These are phyloP conservation scores for Caenorhabditis imperialis DNA, from an alignment of 2,888 invertebrate genomes.

Conservation along the genomic window DNA sequence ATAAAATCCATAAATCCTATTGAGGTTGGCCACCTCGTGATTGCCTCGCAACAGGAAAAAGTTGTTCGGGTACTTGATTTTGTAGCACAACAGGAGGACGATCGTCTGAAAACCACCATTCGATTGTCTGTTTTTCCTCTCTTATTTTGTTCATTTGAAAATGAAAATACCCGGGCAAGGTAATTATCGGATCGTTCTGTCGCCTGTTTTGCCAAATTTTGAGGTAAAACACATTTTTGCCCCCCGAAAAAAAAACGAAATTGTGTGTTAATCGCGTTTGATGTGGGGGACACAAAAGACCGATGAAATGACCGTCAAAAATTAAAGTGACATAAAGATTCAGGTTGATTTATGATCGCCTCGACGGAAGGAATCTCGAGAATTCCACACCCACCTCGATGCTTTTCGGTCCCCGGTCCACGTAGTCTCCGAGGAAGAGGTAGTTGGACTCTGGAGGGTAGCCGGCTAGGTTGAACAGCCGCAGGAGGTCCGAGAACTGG, in stretches of 20 bases:
- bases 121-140: slow-evolving; percentile 3
- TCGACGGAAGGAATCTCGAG: too few species aligned
- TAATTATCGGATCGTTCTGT: too few species aligned
- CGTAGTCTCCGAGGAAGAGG: slow-evolving; percentile 70
- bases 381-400: slow-evolving; percentile 64
- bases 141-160: background rate
- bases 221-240: too few species aligned
- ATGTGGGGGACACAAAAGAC: too few species aligned
- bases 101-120: slow-evolving; percentile 71
- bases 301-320: too few species aligned
- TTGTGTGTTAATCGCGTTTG: too few species aligned
- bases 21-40: slow-evolving; percentile 76
- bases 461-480: slow-evolving; percentile 67
- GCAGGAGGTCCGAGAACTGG: slow-evolving; percentile 70
- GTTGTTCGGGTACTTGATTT: slow-evolving; percentile 77
- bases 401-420: slow-evolving; percentile 71
- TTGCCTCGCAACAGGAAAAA: slow-evolving; percentile 77
- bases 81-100: slow-evolving; percentile 75
- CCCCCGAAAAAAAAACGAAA: too few species aligned
- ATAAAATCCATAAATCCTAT: slow-evolving; percentile 77
- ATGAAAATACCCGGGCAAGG: too few species aligned
- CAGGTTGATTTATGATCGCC: too few species aligned
- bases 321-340: too few species aligned
- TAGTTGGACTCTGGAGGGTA: slow-evolving; percentile 70
- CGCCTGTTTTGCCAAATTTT: too few species aligned